phyloP scores from a whole-genome alignment of 2,113 vertebrate species.

The Cyanoramphus novaezelandiae region DNA sequence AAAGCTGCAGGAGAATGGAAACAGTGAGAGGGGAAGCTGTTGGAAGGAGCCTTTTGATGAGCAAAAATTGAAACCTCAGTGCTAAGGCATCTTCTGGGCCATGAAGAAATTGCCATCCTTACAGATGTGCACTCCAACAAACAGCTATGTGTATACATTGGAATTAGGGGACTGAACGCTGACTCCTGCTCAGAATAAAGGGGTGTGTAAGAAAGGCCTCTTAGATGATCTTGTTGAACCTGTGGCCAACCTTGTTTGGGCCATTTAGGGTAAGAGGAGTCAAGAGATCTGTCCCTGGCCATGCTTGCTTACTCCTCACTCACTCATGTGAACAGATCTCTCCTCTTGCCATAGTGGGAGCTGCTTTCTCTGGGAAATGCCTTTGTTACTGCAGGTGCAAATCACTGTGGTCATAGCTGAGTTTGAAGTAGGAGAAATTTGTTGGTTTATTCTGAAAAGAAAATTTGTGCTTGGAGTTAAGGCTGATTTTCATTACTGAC shows the following conservation, averaged over 20 bases:
- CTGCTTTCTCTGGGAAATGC: neutral
- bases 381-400: neutral
- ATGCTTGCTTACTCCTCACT: neutral
- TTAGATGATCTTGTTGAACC: neutral
- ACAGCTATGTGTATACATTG: accelerated
- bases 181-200: neutral
- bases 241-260: neutral
- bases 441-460: neutral
- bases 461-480: neutral
- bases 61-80: neutral
- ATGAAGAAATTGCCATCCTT: neutral
- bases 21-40: neutral
- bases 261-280: neutral
- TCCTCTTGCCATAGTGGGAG: neutral
- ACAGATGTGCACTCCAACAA: neutral
- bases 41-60: neutral
- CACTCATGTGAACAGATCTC: neutral
- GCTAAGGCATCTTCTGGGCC: neutral
- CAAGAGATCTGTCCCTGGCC: neutral
- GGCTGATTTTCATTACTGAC: neutral
- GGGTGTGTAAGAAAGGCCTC: neutral
- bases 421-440: neutral
- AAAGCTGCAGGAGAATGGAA: neutral
- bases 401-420: neutral
- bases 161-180: neutral